A percentile compares a stretch with the other conserved stretches of the same genome.
Evolutionary conservation across 37 sponge, comb jelly and placozoan genomes (phyloP).

Genomic region (Axinella damicornis): DNA sequence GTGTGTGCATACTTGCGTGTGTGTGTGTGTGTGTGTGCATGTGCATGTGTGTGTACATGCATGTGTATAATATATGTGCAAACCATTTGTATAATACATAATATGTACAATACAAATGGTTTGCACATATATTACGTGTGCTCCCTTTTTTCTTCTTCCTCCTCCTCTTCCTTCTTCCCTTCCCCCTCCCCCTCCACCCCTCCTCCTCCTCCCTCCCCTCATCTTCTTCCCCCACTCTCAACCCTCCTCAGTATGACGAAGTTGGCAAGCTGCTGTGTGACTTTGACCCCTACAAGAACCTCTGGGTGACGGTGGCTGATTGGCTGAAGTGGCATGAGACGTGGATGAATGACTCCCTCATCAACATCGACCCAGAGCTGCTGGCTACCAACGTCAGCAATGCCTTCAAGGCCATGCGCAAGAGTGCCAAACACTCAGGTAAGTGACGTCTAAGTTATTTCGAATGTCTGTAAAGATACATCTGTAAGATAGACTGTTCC

Average conservation of each 20-base stretch:
- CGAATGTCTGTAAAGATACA: not conserved
- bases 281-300: conserved; percentile 98
- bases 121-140: not conserved
- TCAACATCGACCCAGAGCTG: conserved; percentile 94
- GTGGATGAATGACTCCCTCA: conserved; percentile 98
- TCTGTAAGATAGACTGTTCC: no score
- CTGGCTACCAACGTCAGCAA: conserved; percentile 83
- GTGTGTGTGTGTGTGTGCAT: not conserved
- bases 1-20: not conserved
- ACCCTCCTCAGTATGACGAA: conserved; percentile 86
- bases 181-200: not conserved
- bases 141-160: no score
- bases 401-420: conserved; percentile 94
- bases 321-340: conserved; percentile 95
- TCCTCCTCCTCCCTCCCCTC: no score
- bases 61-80: not conserved
- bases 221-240: not conserved
- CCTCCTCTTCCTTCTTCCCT: no score
- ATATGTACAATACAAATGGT: no score
- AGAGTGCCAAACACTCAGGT: conserved; percentile 93
- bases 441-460: conserved; percentile 4
- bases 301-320: conserved; percentile 96
- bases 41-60: no score
- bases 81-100: no score
- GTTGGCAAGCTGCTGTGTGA: conserved; percentile 88